phyloP scores from a whole-genome alignment of 2,113 vertebrate genomes.

The Callorhinus ursinus region DNA sequence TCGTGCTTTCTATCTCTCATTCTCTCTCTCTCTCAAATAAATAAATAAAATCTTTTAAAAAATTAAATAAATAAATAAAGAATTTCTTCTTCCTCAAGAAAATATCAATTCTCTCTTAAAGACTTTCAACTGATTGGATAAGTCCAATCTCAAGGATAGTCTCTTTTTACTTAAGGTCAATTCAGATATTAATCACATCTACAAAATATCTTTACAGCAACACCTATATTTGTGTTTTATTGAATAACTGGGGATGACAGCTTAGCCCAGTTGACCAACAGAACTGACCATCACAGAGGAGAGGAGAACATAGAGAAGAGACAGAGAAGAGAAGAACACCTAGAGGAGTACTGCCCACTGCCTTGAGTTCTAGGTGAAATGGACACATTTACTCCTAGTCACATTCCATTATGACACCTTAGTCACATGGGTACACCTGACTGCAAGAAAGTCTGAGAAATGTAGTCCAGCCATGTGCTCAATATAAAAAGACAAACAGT shows the following conservation, averaged over 20 bases:
- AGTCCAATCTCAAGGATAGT: background rate
- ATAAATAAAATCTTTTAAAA: no score
- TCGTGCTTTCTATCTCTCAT: no score
- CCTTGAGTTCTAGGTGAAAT: background rate
- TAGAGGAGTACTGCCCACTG: background rate
- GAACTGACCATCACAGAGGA: background rate
- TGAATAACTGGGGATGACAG: background rate
- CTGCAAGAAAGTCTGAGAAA: background rate
- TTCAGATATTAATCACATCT: background rate
- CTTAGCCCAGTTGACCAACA: background rate
- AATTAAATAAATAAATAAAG: no score
- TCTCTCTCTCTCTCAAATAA: no score
- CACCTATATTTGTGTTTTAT: background rate
- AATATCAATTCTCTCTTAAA: background rate
- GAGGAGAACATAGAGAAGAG: background rate
- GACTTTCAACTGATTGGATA: background rate
- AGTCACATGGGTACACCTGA: background rate
- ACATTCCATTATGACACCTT: background rate
- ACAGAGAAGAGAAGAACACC: background rate
- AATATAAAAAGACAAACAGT: background rate
- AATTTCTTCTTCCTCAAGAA: background rate
- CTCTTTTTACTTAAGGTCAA: background rate
- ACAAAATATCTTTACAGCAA: background rate
- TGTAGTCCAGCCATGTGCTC: background rate
- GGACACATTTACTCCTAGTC: background rate